These are phyloP conservation scores for Pachycephus smyrnensis DNA, from an alignment of 2,888 invertebrate species.

Conservation along the genomic window DNA sequence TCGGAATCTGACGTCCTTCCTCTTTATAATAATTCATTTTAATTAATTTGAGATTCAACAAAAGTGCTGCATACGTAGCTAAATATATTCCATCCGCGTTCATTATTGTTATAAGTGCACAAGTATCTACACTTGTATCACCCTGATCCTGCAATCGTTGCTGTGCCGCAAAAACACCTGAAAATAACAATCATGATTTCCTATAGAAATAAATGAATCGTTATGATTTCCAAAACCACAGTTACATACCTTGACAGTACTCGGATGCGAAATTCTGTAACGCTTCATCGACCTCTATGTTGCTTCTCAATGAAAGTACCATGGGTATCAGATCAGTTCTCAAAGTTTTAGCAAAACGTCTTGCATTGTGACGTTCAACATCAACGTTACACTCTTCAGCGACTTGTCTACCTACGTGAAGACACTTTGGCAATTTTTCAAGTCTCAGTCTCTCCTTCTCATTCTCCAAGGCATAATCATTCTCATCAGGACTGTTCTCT, in stretches of 20 bases:
- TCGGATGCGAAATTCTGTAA: conserved; percentile 93
- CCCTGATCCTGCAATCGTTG: conserved; percentile 58
- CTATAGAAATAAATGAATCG: neutral
- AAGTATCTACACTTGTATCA: conserved; percentile 50
- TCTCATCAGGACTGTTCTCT: conserved; percentile 53
- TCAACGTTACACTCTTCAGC: conserved; percentile 80
- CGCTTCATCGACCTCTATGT: conserved; percentile 90
- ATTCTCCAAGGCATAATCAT: conserved; percentile 60
- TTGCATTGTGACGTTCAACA: conserved; percentile 87
- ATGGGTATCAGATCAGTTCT: conserved; percentile 82
- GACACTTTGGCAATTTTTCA: conserved; percentile 71
- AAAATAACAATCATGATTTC: neutral
- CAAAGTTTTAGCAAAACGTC: conserved; percentile 84
- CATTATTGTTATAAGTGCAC: conserved; percentile 80
- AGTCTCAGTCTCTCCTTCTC: conserved; percentile 67
- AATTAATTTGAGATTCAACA: conserved; percentile 84
- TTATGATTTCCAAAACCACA: neutral
- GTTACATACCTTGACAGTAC: conserved; percentile 80
- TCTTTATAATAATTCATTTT: conserved; percentile 79
- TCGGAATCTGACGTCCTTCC: conserved; percentile 64
- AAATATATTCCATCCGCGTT: conserved; percentile 96
- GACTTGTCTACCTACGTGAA: conserved; percentile 68
- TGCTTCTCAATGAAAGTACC: conserved; percentile 79
- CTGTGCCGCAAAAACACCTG: conserved; percentile 58
- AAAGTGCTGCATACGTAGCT: conserved; percentile 87